Evolutionary conservation across 2,797 vertebrate genomes (phyloP).

Genomic region (Rhodeus uyekii): DNA sequence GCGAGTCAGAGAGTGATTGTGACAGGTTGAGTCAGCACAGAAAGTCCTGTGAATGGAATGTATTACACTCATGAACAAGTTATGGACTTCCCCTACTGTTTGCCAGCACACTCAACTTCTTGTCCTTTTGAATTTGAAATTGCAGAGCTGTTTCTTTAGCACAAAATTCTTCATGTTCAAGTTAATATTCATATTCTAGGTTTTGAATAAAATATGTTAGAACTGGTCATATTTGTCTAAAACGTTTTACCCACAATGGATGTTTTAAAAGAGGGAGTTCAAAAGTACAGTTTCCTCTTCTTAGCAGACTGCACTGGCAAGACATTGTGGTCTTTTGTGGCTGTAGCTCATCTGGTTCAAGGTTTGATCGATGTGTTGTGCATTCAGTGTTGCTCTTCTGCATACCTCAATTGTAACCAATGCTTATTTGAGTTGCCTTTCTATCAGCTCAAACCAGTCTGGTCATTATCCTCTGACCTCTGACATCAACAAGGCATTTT

Average conservation of each 20-base stretch:
- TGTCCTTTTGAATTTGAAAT: background rate
- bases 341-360: background rate
- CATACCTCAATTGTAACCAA: background rate
- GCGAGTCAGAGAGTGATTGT: slow-evolving; percentile 24
- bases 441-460: too few species aligned
- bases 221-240: background rate
- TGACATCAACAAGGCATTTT: too few species aligned
- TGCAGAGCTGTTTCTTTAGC: background rate
- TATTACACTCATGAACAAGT: slow-evolving; percentile 24
- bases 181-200: background rate
- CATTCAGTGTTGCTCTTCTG: background rate
- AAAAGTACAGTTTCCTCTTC: background rate
- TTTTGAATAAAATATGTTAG: background rate
- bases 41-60: slow-evolving; percentile 45
- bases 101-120: slow-evolving; percentile 2
- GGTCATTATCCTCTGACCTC: too few species aligned
- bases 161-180: background rate
- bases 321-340: background rate
- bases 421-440: background rate
- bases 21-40: slow-evolving; percentile 44
- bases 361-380: accelerated
- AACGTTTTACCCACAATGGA: background rate
- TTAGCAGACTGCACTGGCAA: background rate
- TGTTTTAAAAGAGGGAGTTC: background rate
- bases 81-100: slow-evolving; percentile 38